Evolutionary conservation across 2,797 vertebrate genomes (phyloP).

Genomic region (Alosa sapidissima): DNA sequence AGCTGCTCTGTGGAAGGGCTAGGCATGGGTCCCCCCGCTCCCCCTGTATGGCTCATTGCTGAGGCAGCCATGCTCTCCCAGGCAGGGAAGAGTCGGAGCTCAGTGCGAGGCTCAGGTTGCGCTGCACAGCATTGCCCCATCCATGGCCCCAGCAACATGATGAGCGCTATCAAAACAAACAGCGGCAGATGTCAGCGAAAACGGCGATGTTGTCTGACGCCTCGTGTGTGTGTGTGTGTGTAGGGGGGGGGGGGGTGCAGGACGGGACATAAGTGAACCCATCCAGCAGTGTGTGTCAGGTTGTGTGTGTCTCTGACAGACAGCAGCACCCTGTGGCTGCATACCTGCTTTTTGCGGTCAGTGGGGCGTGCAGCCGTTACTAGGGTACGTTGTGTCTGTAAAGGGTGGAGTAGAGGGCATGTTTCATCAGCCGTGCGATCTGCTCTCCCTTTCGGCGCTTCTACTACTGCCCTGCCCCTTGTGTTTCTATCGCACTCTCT

Average conservation of each 20-base stretch:
- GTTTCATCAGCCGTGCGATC: neutral
- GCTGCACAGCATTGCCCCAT: neutral
- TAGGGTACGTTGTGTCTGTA: neutral
- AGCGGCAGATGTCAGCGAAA: slow-evolving; percentile 10
- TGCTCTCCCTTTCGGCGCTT: neutral
- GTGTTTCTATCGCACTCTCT: neutral
- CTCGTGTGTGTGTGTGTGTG: neutral
- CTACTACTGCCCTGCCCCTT: neutral
- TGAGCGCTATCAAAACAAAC: slow-evolving; percentile 5
- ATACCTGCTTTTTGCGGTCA: slow-evolving; percentile 14
- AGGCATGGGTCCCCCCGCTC: neutral
- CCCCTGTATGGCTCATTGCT: too few species aligned
- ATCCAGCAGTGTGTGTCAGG: neutral
- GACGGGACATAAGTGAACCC: neutral
- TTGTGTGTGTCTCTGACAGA: neutral
- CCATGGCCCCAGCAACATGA: slow-evolving; percentile 4
- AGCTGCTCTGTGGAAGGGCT: neutral
- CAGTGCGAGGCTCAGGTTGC: neutral
- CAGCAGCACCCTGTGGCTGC: neutral
- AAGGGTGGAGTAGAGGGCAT: neutral
- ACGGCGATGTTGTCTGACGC: slow-evolving; percentile 2
- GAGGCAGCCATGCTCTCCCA: too few species aligned
- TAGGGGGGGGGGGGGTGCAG: too few species aligned
- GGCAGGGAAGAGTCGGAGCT: neutral
- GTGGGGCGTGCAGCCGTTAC: neutral